A percentile compares a stretch with the other conserved stretches of the same genome.
Conservation (phyloP, 2,113 vertebrate genomes). For the Phoenicopterus ruber region DNA sequence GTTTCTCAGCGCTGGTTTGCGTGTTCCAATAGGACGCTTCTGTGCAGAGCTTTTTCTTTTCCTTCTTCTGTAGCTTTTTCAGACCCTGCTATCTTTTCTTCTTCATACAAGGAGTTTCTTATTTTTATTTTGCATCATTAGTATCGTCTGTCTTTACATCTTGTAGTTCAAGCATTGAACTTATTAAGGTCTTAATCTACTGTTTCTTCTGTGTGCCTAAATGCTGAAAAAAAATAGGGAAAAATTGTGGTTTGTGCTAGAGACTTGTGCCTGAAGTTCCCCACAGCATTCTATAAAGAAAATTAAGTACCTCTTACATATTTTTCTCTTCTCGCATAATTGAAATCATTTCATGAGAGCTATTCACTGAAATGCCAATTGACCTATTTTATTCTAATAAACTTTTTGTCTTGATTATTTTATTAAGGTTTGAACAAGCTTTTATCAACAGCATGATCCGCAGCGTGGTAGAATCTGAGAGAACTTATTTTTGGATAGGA, state of each 20-base stretch:
- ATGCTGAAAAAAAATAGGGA: not conserved
- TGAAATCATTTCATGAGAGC: constrained; percentile 1
- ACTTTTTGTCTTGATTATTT: constrained; percentile 30
- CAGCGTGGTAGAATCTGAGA: constrained; percentile 64
- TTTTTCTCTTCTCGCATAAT: not conserved
- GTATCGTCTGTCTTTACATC: not conserved
- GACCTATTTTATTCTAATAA: constrained; percentile 15
- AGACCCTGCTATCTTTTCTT: not conserved
- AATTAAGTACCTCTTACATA: not conserved
- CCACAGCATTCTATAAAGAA: not conserved
- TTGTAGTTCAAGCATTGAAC: not conserved
- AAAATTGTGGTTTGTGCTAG: not conserved
- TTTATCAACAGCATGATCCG: constrained; percentile 89
- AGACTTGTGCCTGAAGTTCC: not conserved
- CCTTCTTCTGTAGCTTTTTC: not conserved
- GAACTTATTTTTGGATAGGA: constrained; percentile 86
- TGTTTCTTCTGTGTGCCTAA: not conserved
- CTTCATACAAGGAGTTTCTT: not conserved
- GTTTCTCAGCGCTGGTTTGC: not conserved
- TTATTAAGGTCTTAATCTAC: not conserved
- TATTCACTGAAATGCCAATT: not conserved
- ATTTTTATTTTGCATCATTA: not conserved
- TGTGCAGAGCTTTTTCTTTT: not conserved
- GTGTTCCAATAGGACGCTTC: not conserved
- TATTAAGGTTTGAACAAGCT: constrained; percentile 90